Base-by-base conservation (phyloP, 2,797 vertebrate species). In the Oryzias dopingdopingensis region DNA sequence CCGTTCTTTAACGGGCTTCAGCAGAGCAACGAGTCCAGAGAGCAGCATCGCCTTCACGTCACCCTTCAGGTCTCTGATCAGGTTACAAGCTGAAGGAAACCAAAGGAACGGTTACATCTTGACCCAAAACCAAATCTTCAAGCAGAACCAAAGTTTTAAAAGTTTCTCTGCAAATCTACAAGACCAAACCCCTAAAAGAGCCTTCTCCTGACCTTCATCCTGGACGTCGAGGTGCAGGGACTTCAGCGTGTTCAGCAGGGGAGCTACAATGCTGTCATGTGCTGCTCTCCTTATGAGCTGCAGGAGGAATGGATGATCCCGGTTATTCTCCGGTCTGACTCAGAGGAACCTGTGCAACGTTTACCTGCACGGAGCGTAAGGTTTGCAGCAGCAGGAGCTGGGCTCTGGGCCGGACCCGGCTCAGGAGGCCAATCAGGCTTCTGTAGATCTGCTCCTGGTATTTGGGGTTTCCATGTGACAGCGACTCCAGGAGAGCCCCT, bases 371-470 rank as follows among this genome's bases (percentile, higher is more conserved):
- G 42, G 49, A 60, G 54, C 52, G 56, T 20, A 95, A 87, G 0
- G 82, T 90, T 74, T 87, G 90, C 54, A 95, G 83, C 41, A 92
- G 80, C 55, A 93, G 82, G 49, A 91, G 92, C 73, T 94, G 93
- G 50, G 85, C 85, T 44, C 74, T 86, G 0, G 93, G 86, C 16
- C 81, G 91, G 1, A 52, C 22, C n/a, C 87, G 90, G 0, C 83
- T 72, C 77, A 95, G 77, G 53, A 94, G 67, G 0, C 87, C 84
- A 13, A 93, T 60, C 3, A 96, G 81, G n/a, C 82, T 79, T 83
- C 91, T 92, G 72, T 93, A 96, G 14, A 94, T 91, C 53, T 94
- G 92, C 41, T 86, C 89, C 72, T 94, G 89, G 70, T 92, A 92
- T 85, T 86, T 92, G 64, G 90, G 90, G 75, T 91, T 96, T 75